These are phyloP conservation scores for Drosophila dunni DNA, from an alignment of 1,140 invertebrate genomes.

Conservation along the genomic window DNA sequence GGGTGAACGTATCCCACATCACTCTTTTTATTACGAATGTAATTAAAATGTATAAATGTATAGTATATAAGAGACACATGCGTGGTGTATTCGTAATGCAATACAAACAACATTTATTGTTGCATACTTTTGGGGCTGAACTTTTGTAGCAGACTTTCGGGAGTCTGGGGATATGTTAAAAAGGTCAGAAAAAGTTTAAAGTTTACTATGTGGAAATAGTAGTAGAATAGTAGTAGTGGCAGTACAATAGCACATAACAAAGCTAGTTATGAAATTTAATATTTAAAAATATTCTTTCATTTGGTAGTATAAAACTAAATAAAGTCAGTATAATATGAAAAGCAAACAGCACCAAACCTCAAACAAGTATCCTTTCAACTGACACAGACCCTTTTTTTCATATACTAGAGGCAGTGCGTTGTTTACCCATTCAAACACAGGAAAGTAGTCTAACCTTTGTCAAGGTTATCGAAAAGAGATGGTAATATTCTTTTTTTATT, in stretches of 20 bases:
- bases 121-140: conserved; percentile 59
- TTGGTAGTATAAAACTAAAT: background rate
- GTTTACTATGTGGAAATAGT: background rate
- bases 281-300: too few relatives aligned
- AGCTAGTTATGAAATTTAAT: too few relatives aligned
- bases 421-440: too few relatives aligned
- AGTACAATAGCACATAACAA: background rate
- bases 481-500: too few relatives aligned
- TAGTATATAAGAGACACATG: background rate
- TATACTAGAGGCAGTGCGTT: too few relatives aligned
- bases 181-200: background rate
- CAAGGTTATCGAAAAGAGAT: too few relatives aligned
- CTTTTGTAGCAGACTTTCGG: conserved; percentile 38
- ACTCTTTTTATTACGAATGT: conserved; percentile 2
- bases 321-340: background rate
- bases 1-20: background rate
- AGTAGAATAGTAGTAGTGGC: background rate
- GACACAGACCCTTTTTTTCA: too few relatives aligned
- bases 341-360: background rate
- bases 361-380: too few relatives aligned
- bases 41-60: conserved; percentile 26
- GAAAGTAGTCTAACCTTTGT: too few relatives aligned
- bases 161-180: conserved; percentile 9
- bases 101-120: background rate
- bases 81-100: background rate